Base-by-base conservation (phyloP, 2,888 invertebrate genomes). In the Nomada ferruginata region DNA sequence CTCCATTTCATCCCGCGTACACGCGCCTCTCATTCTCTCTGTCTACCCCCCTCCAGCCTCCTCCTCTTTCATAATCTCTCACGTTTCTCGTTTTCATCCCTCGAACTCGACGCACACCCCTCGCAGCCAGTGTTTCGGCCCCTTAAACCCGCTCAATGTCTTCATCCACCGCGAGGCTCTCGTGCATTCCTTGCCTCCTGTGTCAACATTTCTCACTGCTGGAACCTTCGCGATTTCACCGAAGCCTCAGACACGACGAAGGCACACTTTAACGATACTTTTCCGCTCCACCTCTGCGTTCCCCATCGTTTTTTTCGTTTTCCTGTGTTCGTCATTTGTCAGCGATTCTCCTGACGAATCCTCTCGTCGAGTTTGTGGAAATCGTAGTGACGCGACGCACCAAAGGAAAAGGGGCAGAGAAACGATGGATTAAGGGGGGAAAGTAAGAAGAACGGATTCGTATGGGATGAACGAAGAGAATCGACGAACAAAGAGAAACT, bases 131-230 rank as follows among this genome's bases (percentile, higher is more conserved):
- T 50, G 61, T 70, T 76, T 47, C 76, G 52, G 52, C 3, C 69
- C 50, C 69, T 50, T 10, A 23, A 70, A 53, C 77, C 74, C 68
- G 52, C 75, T 23, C 80, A 18, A 70, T 74, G 76, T 66, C 53
- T 66, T 73, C 61, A 65, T 76, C 71, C 63, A 44, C 44, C 15
- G 20, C 52, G 59, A 52, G 20, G n/a, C 72, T 61, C 42, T 61
- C 73, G 68, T 59, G 50, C 63, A 55, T 63, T 52, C 36, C 66
- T 47, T 63, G 55, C 66, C 69, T 36, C 42, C 70, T 26, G 52
- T 70, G 57, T 75, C 71, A 61, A 61, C 73, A 73, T 79, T 79
- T 63, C 66, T 66, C 80, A 20, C 66, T 72, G 70, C 75, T 75
- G 71, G 80, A 36, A 47, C 63, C 18, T 29, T n/a, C 66, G 57